These are phyloP conservation scores for Balearica regulorum DNA, from an alignment of 2,797 vertebrate genomes.

Conservation along the genomic window DNA sequence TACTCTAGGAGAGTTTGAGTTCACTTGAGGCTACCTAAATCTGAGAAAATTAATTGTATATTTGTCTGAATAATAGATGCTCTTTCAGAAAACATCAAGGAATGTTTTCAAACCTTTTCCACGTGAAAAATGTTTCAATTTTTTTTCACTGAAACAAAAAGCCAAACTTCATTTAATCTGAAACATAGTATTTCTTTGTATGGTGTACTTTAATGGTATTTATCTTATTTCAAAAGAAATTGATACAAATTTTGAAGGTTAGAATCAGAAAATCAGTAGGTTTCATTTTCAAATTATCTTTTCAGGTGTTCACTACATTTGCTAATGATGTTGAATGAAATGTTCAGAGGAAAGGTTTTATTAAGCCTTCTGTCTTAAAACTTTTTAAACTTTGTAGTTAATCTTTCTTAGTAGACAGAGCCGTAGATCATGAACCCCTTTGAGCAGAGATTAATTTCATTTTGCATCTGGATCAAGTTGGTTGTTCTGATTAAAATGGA, in stretches of 20 bases:
- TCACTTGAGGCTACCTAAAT: background rate
- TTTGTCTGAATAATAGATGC: background rate
- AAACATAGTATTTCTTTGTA: background rate
- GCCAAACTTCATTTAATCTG: background rate
- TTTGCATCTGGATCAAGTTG: background rate
- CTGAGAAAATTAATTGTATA: background rate
- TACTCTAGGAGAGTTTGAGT: background rate
- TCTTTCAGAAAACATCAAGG: background rate
- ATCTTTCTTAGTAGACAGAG: background rate
- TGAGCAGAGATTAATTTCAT: background rate
- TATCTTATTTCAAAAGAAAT: background rate
- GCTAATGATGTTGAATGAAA: background rate
- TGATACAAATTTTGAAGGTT: background rate
- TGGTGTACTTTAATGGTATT: background rate
- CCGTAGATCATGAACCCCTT: background rate
- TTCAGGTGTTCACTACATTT: rapidly evolving
- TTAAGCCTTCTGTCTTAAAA: background rate
- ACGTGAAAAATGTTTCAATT: background rate
- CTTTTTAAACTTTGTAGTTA: background rate
- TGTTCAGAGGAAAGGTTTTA: background rate
- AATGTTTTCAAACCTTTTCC: background rate
- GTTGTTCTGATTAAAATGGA: background rate
- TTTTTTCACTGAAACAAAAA: background rate
- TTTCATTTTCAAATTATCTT: background rate
- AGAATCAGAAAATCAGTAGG: background rate